Conservation (phyloP, 2,797 vertebrate species). For the Sandelia bainsii region DNA sequence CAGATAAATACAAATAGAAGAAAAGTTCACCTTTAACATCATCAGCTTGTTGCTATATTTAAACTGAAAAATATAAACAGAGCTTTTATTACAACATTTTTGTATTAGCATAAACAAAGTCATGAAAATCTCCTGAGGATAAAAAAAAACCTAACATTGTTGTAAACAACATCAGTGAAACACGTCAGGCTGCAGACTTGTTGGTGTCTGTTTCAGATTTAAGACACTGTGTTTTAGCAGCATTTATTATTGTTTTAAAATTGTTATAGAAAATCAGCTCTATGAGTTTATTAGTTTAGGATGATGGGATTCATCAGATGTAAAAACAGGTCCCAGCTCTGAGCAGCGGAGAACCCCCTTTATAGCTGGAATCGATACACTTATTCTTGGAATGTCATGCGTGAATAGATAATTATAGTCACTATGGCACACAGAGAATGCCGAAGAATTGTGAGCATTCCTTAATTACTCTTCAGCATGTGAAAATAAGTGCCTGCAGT, state of each 20-base stretch:
- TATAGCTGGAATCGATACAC: conserved; percentile 72
- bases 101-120: conserved; percentile 13
- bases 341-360: conserved; percentile 27
- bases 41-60: conserved; percentile 53
- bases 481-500: conserved; percentile 69
- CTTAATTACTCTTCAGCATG: conserved; percentile 75
- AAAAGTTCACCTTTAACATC: conserved; percentile 50
- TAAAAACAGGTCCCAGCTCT: conserved; percentile 38
- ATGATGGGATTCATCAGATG: conserved; percentile 36
- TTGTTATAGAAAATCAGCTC: background rate
- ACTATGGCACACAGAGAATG: conserved; percentile 58
- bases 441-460: conserved; percentile 56
- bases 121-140: background rate
- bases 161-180: conserved; percentile 3
- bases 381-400: conserved; percentile 67
- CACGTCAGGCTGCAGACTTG: background rate
- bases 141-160: background rate
- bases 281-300: conserved; percentile 4
- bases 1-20: conserved; percentile 16
- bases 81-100: conserved; percentile 19
- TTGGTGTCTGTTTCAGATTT: background rate
- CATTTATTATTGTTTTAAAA: background rate
- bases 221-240: background rate
- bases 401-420: conserved; percentile 76
- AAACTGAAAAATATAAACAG: conserved; percentile 27